phyloP scores from a whole-genome alignment of 2,797 vertebrate genomes.

The Poeciliopsis paucimaculata region DNA sequence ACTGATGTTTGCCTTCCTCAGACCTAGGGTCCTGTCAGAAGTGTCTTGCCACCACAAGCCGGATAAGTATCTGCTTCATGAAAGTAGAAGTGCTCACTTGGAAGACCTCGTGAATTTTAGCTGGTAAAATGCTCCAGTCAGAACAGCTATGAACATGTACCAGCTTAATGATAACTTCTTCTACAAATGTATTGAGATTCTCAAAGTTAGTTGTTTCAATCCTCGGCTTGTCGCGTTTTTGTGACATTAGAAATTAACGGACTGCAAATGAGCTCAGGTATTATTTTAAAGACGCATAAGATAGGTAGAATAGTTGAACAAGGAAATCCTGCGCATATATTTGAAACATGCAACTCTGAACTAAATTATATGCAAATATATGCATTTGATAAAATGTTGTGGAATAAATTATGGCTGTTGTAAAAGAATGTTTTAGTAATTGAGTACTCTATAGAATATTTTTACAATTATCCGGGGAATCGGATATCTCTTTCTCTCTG shows the following conservation, averaged over 20 bases:
- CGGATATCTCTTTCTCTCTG: no score
- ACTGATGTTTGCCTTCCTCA: neutral
- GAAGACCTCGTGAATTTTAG: neutral
- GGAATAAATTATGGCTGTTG: neutral
- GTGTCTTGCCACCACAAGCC: neutral
- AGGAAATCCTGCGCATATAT: neutral
- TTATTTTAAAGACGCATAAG: neutral
- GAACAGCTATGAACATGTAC: neutral
- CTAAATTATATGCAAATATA: no score
- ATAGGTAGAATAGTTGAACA: neutral
- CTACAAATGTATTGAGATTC: neutral
- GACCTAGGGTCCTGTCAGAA: neutral
- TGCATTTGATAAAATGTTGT: neutral
- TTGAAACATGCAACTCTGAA: neutral
- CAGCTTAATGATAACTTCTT: neutral
- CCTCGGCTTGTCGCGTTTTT: neutral
- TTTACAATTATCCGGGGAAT: no score
- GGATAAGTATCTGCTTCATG: neutral
- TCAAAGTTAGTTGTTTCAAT: neutral
- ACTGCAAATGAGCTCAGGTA: neutral
- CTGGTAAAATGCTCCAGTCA: neutral
- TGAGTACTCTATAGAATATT: no score
- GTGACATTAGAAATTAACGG: neutral
- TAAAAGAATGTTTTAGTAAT: no score
- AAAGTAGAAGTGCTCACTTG: neutral